Conservation (phyloP, 2,888 invertebrate genomes). For the Prenolepis imparis region DNA sequence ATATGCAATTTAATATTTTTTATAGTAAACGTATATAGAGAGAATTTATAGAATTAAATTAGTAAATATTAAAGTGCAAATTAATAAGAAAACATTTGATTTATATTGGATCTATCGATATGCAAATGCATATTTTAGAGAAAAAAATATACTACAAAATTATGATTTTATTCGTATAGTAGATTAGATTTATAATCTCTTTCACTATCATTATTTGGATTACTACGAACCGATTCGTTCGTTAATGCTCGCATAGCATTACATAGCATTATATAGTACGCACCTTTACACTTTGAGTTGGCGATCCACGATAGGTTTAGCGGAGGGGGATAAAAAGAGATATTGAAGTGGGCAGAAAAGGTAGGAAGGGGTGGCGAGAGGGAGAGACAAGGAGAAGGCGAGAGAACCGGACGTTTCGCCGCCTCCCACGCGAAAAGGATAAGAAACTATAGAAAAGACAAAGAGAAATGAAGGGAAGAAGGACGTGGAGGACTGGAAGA, state of each 20-base stretch:
- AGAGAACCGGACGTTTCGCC: constrained; percentile 78
- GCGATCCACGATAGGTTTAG: constrained; percentile 45
- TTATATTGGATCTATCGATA: neutral
- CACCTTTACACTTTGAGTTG: constrained; percentile 47
- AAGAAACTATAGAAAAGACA: constrained; percentile 58
- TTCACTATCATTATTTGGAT: constrained; percentile 40
- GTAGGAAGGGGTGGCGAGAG: neutral
- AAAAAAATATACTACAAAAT: too few species aligned
- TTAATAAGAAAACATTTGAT: neutral
- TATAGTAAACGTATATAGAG: neutral
- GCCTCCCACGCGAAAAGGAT: constrained; percentile 79
- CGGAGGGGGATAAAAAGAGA: constrained; percentile 66
- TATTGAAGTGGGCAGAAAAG: constrained; percentile 1
- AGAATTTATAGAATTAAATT: neutral
- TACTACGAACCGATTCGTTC: constrained; percentile 45
- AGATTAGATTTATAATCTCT: constrained; percentile 21
- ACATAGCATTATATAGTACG: neutral
- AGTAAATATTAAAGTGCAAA: neutral
- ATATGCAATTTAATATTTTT: neutral
- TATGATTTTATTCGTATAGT: constrained; percentile 26
- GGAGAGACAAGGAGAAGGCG: constrained; percentile 54
- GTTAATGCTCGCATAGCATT: constrained; percentile 25
- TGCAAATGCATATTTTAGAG: neutral
- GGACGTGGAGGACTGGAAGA: constrained; percentile 23
- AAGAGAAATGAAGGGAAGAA: neutral